Base-by-base conservation (phyloP, 2,113 vertebrate species). In the Loxodonta africana region DNA sequence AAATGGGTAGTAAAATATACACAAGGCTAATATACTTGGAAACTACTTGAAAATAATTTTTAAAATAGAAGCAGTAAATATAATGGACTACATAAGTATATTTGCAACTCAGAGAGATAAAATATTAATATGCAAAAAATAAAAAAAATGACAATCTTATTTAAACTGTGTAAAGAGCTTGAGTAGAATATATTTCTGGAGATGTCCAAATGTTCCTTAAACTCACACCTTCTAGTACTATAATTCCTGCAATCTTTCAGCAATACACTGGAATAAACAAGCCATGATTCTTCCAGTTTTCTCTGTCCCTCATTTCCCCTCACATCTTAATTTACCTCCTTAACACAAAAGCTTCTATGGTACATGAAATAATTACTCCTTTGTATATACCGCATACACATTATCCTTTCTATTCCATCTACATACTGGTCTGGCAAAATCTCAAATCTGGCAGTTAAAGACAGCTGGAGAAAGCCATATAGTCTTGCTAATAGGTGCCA, bases 61-160 rank as follows among this genome's bases (percentile, higher is more conserved):
- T 46, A 46, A 60, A 78, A 78, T 78, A 78, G 8, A 28, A 90
- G 84, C 78, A 18, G 12, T 81, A 84, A 84, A 28, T 37, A 51
- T 33, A 84, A 20, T n/a, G 11, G 15, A 18, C 37, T 60, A 84
- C 28, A 60, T 30, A 90, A 95, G 37, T 57, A 60, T 78, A 90
- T 71, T 69, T 78, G 28, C 85, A 78, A 90, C 37, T 60, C 15
- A 76, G 30, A 90, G 12, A 60, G 37, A 69, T 26, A 90, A 57
- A 15, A 78, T 67, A 84, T 48, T 84, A 60, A 48, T 95, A 69
- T 6, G 37, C 28, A 90, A 71, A 95, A 71, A 95, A 95, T 60
- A 62, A 2, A 71, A 90, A 85, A 48, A 71, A 60, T 78, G 46
- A 85, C 48, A 20, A 8, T 73, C 23, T 53, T 93, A n/a, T 53